Percentiles rank a stretch among this genome's conserved stretches.
phyloP scores from a whole-genome alignment of 2,113 vertebrate species.

The Erinaceus europaeus region DNA sequence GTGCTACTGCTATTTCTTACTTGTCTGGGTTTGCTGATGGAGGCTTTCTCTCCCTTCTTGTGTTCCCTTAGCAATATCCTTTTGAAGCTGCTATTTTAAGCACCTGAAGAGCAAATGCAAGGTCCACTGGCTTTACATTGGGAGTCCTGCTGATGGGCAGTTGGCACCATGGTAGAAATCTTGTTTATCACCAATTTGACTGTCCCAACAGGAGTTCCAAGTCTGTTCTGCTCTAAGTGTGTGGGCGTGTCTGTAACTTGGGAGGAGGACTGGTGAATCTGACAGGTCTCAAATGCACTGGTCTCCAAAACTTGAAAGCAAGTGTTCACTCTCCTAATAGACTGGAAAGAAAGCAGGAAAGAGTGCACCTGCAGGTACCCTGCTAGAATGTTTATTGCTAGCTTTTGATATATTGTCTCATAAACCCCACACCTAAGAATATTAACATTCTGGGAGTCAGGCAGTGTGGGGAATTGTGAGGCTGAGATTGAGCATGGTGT shows the following conservation, averaged over 20 bases:
- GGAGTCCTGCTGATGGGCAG: neutral
- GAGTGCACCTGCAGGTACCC: neutral
- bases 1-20: neutral
- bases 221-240: neutral
- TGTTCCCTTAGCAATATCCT: constrained; percentile 44
- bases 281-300: neutral
- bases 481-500: too few species aligned
- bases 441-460: constrained; percentile 21
- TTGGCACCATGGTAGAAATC: neutral
- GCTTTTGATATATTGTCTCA: neutral
- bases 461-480: too few species aligned
- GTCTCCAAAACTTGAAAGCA: neutral
- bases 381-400: neutral
- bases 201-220: neutral
- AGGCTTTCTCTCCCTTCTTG: neutral
- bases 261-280: neutral
- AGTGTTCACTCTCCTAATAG: neutral
- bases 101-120: neutral
- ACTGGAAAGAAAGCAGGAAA: neutral
- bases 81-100: constrained; percentile 25
- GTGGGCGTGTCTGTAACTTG: neutral
- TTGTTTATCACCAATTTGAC: neutral
- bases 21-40: neutral
- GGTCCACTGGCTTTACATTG: neutral
- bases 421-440: neutral